These are phyloP conservation scores for Pelecanoides urinatrix DNA, from an alignment of 2,113 vertebrate species.

Conservation along the genomic window DNA sequence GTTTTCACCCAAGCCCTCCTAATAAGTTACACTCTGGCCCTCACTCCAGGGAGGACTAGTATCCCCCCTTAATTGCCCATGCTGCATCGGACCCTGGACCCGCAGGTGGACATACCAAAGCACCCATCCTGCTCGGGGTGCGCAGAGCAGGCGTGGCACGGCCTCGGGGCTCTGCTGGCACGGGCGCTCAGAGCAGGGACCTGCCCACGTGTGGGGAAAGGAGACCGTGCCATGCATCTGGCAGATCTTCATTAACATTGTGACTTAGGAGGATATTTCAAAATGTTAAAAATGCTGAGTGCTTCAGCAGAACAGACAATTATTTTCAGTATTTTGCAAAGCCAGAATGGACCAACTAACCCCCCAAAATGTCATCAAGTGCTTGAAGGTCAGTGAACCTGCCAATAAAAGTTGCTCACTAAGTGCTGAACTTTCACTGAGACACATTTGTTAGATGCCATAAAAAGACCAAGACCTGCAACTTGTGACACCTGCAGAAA, in stretches of 20 bases:
- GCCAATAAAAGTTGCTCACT: neutral
- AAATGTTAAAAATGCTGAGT: accelerated
- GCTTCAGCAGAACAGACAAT: neutral
- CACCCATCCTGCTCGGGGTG: accelerated
- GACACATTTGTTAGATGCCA: neutral
- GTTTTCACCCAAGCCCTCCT: neutral
- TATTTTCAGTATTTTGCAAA: neutral
- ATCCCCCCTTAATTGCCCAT: accelerated
- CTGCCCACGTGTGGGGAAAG: accelerated
- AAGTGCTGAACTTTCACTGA: neutral
- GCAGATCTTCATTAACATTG: accelerated
- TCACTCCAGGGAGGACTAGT: neutral
- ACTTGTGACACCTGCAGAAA: neutral
- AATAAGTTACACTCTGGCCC: neutral
- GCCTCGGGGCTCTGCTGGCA: accelerated
- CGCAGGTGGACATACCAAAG: accelerated
- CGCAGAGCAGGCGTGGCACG: accelerated
- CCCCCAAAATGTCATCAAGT: neutral
- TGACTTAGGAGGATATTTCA: neutral
- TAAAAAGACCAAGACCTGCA: neutral
- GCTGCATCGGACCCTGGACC: neutral
- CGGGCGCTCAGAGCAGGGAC: accelerated
- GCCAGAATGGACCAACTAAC: neutral
- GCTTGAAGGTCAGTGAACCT: neutral
- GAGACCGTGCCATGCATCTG: accelerated